Evolutionary conservation across 2,888 invertebrate genomes (phyloP), one percentile per base, ranked within the genome.

Genomic region (Zaprionus lineosus): DNA sequence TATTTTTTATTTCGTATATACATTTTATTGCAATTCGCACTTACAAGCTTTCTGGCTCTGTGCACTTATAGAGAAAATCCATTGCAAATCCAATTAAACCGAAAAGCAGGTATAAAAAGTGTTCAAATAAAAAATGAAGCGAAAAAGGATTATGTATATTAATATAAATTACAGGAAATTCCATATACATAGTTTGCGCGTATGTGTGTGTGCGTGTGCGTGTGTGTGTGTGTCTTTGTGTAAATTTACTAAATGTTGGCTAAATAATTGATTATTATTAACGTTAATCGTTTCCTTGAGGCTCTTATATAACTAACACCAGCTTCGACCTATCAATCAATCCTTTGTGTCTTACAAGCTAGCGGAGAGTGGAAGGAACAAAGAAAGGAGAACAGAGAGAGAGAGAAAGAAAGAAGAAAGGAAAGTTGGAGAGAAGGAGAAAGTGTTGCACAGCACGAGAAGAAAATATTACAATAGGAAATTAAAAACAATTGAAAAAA

Each of bases 11-110:
- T 72, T 46, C 64, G 33, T 76, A 70, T 76, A 60, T 74, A 79
- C 69, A 75, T 34, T 79, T 75, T 34, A 79, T 60, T 76, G 81
- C 73, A 57, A 61, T 60, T 68, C 51, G 50, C 79, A 74, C 40
- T 43, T 50, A 53, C 31, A 53, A 48, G 34, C 52, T 46, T 53
- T 2, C 29, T 36, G 16, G 37, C 41, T 50, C 14, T 33, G 61
- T 53, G 71, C 66, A 55, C 24, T 39, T 33, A 12, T 33, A 36
- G 21, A 11, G 26, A 59, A 31, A 31, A 16, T 69, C 61, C 59
- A 60, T 75, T 75, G 62, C 57, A 65, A 65, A 7, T 70, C 77
- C 74, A 74, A 58, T 58, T 60, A 11, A 69, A 69, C 69, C 77
- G 36, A 63, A 31, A 44, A 50, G 52, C 19, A 53, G 48, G 33